Conservation (phyloP, 2,888 invertebrate species). For the Scaptomyza cyrtandrae region DNA sequence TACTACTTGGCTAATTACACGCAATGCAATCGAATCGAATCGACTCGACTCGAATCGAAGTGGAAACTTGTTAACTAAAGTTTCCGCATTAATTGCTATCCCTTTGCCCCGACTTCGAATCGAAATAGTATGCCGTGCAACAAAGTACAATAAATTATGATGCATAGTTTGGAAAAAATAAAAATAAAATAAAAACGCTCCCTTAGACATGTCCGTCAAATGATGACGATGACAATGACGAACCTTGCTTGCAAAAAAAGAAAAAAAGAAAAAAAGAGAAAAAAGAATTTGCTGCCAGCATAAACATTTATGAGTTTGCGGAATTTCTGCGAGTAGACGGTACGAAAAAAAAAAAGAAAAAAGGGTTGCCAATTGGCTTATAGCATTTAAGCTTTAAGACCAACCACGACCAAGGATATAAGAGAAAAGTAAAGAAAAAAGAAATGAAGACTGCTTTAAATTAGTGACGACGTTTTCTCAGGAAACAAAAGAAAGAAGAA, state of each 20-base stretch:
- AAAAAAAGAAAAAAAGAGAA: neutral
- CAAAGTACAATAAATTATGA: constrained; percentile 22
- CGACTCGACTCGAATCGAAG: constrained; percentile 44
- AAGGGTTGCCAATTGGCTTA: constrained; percentile 41
- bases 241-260: constrained; percentile 34
- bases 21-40: constrained; percentile 57
- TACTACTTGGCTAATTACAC: constrained; percentile 67
- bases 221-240: constrained; percentile 60
- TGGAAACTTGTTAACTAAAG: neutral
- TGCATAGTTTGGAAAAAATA: constrained; percentile 22
- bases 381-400: constrained; percentile 3
- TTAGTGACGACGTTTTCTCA: constrained; percentile 72
- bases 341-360: constrained; percentile 29
- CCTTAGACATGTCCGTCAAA: constrained; percentile 56
- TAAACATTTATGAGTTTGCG: constrained; percentile 77
- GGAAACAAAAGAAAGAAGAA: constrained; percentile 22
- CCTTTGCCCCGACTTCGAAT: constrained; percentile 4
- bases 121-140: constrained; percentile 6
- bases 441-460: constrained; percentile 61
- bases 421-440: constrained; percentile 7
- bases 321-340: constrained; percentile 64
- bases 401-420: neutral
- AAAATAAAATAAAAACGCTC: neutral
- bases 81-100: constrained; percentile 15
- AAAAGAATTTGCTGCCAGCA: constrained; percentile 21